Percentiles rank a stretch among this genome's conserved stretches.
Evolutionary conservation across 37 sponge, comb jelly and placozoan genomes (phyloP).

Genomic region (Cladorhizidae sp.): DNA sequence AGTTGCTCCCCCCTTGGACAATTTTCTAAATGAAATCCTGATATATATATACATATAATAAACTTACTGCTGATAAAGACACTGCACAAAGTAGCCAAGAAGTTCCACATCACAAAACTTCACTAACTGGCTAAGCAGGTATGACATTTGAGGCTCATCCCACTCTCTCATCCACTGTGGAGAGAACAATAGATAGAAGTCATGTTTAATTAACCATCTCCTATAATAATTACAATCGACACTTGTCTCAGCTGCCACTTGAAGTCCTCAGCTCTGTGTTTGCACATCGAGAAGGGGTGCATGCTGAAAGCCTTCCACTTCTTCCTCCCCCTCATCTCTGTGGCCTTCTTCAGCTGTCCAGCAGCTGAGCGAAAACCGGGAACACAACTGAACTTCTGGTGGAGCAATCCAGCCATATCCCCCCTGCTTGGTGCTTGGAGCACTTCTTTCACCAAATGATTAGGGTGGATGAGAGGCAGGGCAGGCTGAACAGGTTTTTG

Average conservation of each 20-base stretch:
- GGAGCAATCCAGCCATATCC: neutral
- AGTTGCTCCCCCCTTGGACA: no score
- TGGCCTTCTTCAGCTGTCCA: slow-evolving; percentile 11
- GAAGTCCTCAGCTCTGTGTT: slow-evolving; percentile 12
- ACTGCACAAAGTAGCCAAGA: slow-evolving; percentile 74
- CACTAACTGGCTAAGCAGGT: slow-evolving; percentile 55
- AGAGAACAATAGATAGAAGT: neutral
- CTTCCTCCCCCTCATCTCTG: neutral
- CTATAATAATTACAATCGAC: slow-evolving; percentile 39
- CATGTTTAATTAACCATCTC: neutral
- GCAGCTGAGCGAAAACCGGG: slow-evolving; percentile 39
- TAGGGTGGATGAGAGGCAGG: slow-evolving; percentile 28
- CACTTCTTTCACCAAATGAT: neutral
- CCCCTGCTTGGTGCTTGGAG: neutral
- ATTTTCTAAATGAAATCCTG: no score
- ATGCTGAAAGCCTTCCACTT: neutral
- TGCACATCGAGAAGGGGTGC: neutral
- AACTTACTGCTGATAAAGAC: slow-evolving; percentile 72
- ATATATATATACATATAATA: neutral
- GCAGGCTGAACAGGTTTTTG: slow-evolving; percentile 24
- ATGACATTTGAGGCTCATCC: slow-evolving; percentile 30
- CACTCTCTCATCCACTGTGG: slow-evolving; percentile 60
- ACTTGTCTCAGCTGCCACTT: slow-evolving; percentile 50
- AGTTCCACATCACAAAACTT: slow-evolving; percentile 70
- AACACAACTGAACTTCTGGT: slow-evolving; percentile 26